Evolutionary conservation across 92 coral and sea anemone genomes (phyloP).

Genomic region (Epizoanthus illoricatus): DNA sequence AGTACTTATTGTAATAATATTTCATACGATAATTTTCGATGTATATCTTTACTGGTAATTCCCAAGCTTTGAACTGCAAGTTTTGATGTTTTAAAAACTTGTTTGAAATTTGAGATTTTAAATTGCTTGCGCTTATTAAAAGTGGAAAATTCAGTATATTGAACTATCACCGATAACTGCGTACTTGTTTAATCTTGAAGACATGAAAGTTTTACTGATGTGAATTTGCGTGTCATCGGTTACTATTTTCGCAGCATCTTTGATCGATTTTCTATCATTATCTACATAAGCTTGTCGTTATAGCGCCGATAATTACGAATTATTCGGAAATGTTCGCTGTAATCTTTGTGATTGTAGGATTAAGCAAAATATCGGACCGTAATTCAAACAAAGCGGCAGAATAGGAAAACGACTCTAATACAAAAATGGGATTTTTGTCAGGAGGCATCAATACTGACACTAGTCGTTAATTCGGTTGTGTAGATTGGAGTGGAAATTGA

Average conservation of each 20-base stretch:
- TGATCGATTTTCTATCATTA: slow-evolving; percentile 9
- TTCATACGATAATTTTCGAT: too few species aligned
- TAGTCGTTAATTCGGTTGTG: neutral
- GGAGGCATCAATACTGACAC: neutral
- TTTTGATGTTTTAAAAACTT: neutral
- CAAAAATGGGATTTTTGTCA: slow-evolving; percentile 2
- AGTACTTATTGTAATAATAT: too few species aligned
- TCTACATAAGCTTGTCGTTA: slow-evolving; percentile 23
- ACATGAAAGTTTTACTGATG: slow-evolving; percentile 18
- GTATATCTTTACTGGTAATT: too few species aligned
- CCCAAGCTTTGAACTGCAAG: neutral
- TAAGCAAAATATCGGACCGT: slow-evolving; percentile 16
- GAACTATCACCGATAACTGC: slow-evolving; percentile 3
- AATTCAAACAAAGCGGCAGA: slow-evolving; percentile 9
- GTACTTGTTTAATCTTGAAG: slow-evolving; percentile 17
- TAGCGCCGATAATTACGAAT: slow-evolving; percentile 17
- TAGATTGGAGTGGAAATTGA: neutral
- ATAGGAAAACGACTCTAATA: neutral
- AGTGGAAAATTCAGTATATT: slow-evolving; percentile 15
- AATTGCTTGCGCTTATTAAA: slow-evolving; percentile 26
- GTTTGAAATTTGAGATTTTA: slow-evolving; percentile 9
- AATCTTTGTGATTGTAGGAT: slow-evolving; percentile 3
- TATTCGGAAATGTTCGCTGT: slow-evolving; percentile 5
- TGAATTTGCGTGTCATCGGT: slow-evolving; percentile 16
- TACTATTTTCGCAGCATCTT: neutral